Conservation (phyloP, 1,140 invertebrate species). For the Conopomorpha cramerella region DNA sequence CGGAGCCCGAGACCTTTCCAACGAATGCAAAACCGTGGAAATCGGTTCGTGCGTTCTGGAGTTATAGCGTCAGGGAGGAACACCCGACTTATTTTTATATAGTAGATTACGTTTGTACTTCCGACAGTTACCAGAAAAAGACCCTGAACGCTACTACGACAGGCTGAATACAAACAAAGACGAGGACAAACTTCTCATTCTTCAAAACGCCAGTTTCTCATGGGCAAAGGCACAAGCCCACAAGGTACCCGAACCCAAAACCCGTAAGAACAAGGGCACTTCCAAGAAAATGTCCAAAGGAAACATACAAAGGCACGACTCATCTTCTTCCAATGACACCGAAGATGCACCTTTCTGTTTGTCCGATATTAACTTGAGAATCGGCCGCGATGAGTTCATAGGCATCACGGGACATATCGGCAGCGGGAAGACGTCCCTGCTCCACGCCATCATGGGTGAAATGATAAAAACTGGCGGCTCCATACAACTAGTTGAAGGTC, state of each 20-base stretch:
- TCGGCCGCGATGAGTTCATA: constrained; percentile 69
- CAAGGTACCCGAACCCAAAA: constrained; percentile 10
- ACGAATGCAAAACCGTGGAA: too few relatives aligned
- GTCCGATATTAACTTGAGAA: constrained; percentile 60
- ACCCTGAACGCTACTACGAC: constrained; percentile 56
- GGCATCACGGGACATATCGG: constrained; percentile 76
- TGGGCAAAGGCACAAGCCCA: constrained; percentile 30
- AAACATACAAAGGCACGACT: constrained; percentile 20
- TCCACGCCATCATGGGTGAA: constrained; percentile 77
- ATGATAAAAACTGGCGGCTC: constrained; percentile 67
- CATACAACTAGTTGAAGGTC: constrained; percentile 65
- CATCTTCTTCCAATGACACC: constrained; percentile 18
- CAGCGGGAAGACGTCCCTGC: constrained; percentile 77
- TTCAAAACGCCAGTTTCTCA: constrained; percentile 58
- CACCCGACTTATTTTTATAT: too few relatives aligned
- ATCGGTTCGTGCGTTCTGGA: too few relatives aligned
- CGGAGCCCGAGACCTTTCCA: too few relatives aligned
- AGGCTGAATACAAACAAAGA: constrained; percentile 37
- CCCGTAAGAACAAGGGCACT: constrained; percentile 55
- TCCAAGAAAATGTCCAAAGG: constrained; percentile 35
- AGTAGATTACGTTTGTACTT: too few relatives aligned
- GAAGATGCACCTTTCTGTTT: constrained; percentile 50
- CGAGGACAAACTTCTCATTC: constrained; percentile 48
- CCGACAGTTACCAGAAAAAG: constrained; percentile 70
- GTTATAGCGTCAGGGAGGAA: too few relatives aligned